Conservation (phyloP, 2,888 invertebrate genomes). For the Eupithecia tripunctaria region DNA sequence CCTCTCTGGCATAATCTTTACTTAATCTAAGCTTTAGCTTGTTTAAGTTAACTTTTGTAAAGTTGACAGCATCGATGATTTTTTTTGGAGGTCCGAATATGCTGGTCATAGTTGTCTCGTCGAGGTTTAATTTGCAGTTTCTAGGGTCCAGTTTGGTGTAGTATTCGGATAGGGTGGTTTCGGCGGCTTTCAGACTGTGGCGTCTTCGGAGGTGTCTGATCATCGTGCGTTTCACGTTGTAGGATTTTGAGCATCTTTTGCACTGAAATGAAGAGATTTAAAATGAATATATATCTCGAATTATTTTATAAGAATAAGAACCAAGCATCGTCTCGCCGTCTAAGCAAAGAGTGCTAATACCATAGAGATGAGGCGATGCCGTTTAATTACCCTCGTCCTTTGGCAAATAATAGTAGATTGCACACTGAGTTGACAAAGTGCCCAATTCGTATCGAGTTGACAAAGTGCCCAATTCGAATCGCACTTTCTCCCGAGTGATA, state of each 20-base stretch:
- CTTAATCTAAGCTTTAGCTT: slow-evolving; percentile 2
- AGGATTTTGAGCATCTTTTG: slow-evolving; percentile 78
- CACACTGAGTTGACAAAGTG: no score
- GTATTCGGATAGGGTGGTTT: slow-evolving; percentile 59
- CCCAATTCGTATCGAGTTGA: no score
- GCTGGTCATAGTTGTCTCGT: slow-evolving; percentile 67
- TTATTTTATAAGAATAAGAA: no score
- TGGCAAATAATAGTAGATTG: no score
- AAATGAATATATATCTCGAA: no score
- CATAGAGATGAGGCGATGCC: neutral
- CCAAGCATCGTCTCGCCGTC: neutral
- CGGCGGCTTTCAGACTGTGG: slow-evolving; percentile 64
- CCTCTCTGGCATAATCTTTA: neutral
- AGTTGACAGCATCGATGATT: slow-evolving; percentile 53
- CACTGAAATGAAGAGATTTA: slow-evolving; percentile 69
- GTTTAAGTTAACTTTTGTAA: slow-evolving; percentile 22
- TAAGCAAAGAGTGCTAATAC: neutral
- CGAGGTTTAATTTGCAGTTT: slow-evolving; percentile 70
- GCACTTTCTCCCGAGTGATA: no score
- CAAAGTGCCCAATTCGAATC: no score
- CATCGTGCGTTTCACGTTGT: slow-evolving; percentile 75
- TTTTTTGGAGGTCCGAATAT: slow-evolving; percentile 75
- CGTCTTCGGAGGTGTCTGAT: slow-evolving; percentile 76
- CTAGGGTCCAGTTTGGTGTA: slow-evolving; percentile 70
- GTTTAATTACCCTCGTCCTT: no score